Base-by-base conservation (phyloP, 2,797 vertebrate species). In the Perdix hodgsoniae region DNA sequence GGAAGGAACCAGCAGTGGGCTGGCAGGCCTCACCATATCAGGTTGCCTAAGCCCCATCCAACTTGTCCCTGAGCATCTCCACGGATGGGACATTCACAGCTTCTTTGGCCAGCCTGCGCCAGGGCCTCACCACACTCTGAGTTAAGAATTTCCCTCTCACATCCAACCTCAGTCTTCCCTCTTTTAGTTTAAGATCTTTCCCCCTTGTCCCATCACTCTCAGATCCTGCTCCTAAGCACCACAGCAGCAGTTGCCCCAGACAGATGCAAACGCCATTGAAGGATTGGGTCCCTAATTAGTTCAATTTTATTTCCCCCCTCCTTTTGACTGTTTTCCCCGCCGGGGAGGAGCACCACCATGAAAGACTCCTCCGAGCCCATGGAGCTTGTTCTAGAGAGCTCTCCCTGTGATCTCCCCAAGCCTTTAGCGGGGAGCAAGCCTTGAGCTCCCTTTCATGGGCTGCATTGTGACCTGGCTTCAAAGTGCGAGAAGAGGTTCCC, bases 401-500 rank as follows among this genome's bases (percentile, higher is more conserved):
- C 83, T 94, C 94, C 96, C 95, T 96, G 93, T 96, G 97, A 98
- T 96, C 96, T 97, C 97, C 94, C 92, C 88, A 94, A 97, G 96
- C 86, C 95, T 96, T 97, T 97, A 95, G 96, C 89, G 31, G 91
- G 92, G 95, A 97, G 94, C 39, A 56, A 96, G 95, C 93, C 96
- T 97, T 89, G 96, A 96, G 97, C 97, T 96, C 90, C 65, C 96
- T 97, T 97, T 97, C 96, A 97, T 94, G 96, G 97, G 96, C 94
- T 97, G 96, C 95, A 26, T 96, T 97, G 97, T 98, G 98, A 98
- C 97, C 98, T 98, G 97, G 97, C 97, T 98, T 98, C 97, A 98
- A 98, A 97, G 97, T 97, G 96, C 94, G 96, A 97, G 98, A 98
- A 97, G 97, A 97, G 97, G 97, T 97, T 98, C 97, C 96, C 94